Conservation (phyloP, 2,113 vertebrate species). For the Daubentonia madagascariensis region DNA sequence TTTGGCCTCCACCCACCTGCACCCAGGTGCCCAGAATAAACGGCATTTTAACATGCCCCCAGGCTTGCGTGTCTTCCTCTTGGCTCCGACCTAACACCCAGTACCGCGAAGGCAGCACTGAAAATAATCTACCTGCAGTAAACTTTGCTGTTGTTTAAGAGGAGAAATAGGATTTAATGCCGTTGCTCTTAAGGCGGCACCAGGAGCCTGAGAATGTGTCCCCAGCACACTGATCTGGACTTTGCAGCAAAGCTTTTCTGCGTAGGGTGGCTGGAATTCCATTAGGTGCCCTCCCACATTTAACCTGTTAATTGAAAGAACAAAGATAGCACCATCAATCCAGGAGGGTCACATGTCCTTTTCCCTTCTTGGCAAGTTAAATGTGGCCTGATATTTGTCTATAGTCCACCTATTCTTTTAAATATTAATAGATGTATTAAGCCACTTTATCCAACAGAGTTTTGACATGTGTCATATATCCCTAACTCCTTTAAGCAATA, state of each 20-base stretch:
- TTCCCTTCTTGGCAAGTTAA: conserved; percentile 3
- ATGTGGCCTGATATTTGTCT: conserved; percentile 25
- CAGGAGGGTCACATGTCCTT: not conserved
- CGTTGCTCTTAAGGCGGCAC: not conserved
- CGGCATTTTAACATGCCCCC: too few relatives aligned
- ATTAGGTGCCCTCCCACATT: not conserved
- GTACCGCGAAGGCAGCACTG: not conserved
- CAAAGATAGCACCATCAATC: not conserved
- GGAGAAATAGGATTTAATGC: not conserved
- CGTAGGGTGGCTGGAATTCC: not conserved
- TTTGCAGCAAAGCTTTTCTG: not conserved
- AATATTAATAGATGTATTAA: not conserved
- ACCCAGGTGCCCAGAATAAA: too few relatives aligned
- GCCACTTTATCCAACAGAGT: not conserved
- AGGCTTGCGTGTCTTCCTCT: too few relatives aligned
- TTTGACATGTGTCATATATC: not conserved
- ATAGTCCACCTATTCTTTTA: not conserved
- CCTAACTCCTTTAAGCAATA: not conserved
- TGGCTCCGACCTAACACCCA: too few relatives aligned
- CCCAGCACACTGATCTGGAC: not conserved
- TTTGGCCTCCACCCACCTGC: too few relatives aligned
- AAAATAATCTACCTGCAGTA: not conserved
- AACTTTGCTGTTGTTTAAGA: not conserved
- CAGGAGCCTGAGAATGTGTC: not conserved
- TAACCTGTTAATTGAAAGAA: not conserved